These are phyloP conservation scores for Melanostoma scalare DNA, from an alignment of 2,888 invertebrate species.

Conservation along the genomic window DNA sequence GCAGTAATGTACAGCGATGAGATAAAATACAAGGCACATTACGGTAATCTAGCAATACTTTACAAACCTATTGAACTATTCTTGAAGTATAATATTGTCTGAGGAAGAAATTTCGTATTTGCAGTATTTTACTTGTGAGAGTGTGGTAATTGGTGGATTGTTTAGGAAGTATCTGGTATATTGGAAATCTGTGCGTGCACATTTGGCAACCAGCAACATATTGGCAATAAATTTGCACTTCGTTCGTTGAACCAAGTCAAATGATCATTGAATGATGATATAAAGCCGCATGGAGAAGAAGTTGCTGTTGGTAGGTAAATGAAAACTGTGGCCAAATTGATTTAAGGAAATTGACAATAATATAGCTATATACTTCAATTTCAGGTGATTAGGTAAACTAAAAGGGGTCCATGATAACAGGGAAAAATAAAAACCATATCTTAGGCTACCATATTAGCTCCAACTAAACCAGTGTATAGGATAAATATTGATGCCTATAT, in stretches of 20 bases:
- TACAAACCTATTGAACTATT: constrained; percentile 14
- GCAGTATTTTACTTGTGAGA: constrained; percentile 33
- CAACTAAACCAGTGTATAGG: too few species aligned
- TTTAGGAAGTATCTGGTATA: constrained; percentile 14
- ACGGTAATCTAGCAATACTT: constrained; percentile 52
- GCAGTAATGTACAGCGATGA: constrained; percentile 9
- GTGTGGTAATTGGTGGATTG: not conserved
- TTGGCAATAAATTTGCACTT: constrained; percentile 49
- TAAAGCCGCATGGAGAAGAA: not conserved
- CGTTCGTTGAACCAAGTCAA: constrained; percentile 38
- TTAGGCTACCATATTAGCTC: too few species aligned
- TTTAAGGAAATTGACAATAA: too few species aligned
- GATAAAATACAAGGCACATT: constrained; percentile 63
- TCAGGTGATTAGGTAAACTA: too few species aligned
- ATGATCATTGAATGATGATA: constrained; percentile 9
- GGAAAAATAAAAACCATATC: too few species aligned
- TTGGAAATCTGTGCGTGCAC: constrained; percentile 42
- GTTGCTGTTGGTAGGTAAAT: not conserved
- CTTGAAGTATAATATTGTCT: constrained; percentile 30
- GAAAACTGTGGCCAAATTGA: too few species aligned
- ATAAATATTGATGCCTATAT: too few species aligned
- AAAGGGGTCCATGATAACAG: too few species aligned
- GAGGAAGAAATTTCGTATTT: constrained; percentile 54
- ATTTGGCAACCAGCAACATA: constrained; percentile 30
- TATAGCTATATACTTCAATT: too few species aligned